phyloP scores from a whole-genome alignment of 1,140 invertebrate genomes.

The Cherax destructor region DNA sequence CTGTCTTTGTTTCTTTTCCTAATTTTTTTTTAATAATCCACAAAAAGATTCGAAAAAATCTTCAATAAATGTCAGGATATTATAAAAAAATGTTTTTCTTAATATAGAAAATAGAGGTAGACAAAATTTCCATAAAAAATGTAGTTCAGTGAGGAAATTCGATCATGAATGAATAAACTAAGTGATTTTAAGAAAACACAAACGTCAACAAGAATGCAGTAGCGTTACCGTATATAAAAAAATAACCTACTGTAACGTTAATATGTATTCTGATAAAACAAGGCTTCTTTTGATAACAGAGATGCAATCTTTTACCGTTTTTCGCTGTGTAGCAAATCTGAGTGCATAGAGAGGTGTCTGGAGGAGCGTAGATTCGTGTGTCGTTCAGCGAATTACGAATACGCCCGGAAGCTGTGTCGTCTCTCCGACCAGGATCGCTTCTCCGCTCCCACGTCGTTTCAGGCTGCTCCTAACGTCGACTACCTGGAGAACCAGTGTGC shows the following conservation, averaged over 20 bases:
- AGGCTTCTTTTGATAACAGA: too few relatives aligned
- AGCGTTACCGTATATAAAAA: not conserved
- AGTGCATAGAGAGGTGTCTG: slow-evolving; percentile 77
- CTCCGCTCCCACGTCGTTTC: slow-evolving; percentile 74
- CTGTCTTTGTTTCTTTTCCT: not conserved
- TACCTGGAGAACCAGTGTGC: slow-evolving; percentile 79
- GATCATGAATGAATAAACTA: too few relatives aligned
- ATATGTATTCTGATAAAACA: too few relatives aligned
- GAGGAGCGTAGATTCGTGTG: slow-evolving; percentile 76
- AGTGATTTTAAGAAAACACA: too few relatives aligned
- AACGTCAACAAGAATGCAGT: too few relatives aligned
- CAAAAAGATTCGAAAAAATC: too few relatives aligned
- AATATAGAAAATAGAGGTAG: too few relatives aligned
- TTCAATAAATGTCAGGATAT: too few relatives aligned
- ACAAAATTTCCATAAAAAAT: too few relatives aligned
- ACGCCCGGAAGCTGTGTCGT: slow-evolving; percentile 75
- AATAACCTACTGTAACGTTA: not conserved
- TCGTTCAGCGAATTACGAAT: slow-evolving; percentile 77
- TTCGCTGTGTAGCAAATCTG: slow-evolving; percentile 70
- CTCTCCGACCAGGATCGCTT: slow-evolving; percentile 76
- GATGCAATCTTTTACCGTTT: not conserved
- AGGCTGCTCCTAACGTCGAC: slow-evolving; percentile 75
- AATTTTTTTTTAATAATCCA: too few relatives aligned
- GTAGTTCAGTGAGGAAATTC: too few relatives aligned
- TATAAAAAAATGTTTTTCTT: too few relatives aligned